Evolutionary conservation across 2,113 vertebrate species (phyloP).

Genomic region (Dasyurus viverrinus): DNA sequence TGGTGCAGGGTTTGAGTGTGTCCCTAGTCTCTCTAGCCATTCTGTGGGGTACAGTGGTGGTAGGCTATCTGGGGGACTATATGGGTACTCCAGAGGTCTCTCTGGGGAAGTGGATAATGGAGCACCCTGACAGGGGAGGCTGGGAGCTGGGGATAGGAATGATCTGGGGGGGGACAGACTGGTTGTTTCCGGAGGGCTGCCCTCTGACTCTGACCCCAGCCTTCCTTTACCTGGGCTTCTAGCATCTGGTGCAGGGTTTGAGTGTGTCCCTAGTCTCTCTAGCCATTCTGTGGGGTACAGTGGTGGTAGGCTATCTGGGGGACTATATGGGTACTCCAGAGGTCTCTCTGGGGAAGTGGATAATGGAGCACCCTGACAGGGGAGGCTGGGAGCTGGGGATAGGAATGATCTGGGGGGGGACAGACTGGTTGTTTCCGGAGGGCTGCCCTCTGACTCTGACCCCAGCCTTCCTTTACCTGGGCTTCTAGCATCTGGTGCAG

Average conservation of each 20-base stretch:
- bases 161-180: no score
- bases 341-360: background rate
- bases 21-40: no score
- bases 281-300: background rate
- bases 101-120: no score
- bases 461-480: background rate
- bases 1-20: background rate
- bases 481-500: background rate
- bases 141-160: no score
- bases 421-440: background rate
- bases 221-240: no score
- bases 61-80: no score
- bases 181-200: no score
- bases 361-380: background rate
- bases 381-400: background rate
- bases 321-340: background rate
- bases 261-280: background rate
- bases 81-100: no score
- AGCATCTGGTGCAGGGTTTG: no score
- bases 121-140: no score
- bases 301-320: background rate
- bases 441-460: background rate
- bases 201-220: no score
- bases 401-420: background rate
- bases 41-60: no score